Percentiles rank a stretch among this genome's conserved stretches.
These are phyloP conservation scores for Labroides dimidiatus DNA, from an alignment of 2,797 vertebrate species.

Conservation along the genomic window DNA sequence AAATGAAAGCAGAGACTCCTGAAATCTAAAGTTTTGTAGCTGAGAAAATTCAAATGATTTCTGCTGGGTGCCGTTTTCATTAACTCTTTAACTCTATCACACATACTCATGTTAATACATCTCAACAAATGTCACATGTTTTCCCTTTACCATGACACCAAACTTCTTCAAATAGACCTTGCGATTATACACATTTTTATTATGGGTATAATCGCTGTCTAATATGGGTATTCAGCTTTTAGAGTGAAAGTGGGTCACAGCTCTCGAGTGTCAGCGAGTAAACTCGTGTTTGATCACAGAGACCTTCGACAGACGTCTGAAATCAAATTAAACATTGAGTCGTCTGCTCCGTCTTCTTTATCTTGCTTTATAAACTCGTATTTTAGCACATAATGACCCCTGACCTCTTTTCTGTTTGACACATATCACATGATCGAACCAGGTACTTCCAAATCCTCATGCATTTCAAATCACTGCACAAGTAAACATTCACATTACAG, in stretches of 20 bases:
- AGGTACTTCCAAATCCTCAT: neutral
- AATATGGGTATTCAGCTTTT: no score
- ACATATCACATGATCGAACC: neutral
- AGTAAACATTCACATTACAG: neutral
- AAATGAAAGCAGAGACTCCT: no score
- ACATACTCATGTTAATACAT: no score
- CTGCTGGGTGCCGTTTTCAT: no score
- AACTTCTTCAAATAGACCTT: no score
- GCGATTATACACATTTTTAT: no score
- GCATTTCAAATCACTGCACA: rapidly evolving
- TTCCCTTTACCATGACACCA: no score
- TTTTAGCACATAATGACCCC: neutral
- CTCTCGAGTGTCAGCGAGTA: neutral
- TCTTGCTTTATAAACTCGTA: neutral
- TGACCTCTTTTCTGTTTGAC: conserved; percentile 16
- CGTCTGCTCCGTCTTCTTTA: neutral
- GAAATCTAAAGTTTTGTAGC: no score
- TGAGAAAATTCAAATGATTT: no score
- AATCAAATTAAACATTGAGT: neutral
- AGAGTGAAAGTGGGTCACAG: neutral
- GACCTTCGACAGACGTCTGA: neutral
- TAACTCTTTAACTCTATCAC: no score
- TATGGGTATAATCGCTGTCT: no score
- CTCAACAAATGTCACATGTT: no score
- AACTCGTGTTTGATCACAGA: neutral